A percentile compares a stretch with the other conserved stretches of the same genome.
These are phyloP conservation scores for Drosophila ironensis DNA, from an alignment of 1,140 invertebrate genomes.

Conservation along the genomic window DNA sequence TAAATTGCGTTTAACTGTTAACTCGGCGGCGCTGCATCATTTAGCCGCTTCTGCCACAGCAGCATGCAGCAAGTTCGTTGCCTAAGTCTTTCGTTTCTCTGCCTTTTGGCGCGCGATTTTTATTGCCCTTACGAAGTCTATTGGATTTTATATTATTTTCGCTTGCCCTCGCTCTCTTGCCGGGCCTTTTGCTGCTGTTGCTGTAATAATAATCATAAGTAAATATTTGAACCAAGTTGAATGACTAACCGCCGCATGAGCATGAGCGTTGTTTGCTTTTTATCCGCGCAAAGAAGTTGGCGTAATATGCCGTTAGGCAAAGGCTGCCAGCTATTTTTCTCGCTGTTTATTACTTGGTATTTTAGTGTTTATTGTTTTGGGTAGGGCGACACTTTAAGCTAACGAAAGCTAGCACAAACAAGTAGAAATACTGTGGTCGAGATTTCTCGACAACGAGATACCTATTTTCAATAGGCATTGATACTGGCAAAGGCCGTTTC, in stretches of 20 bases:
- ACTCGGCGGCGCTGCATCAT: constrained; percentile 15
- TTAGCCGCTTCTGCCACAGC: not conserved
- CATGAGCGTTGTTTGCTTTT: not conserved
- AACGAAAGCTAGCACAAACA: constrained; percentile 19
- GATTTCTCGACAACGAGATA: no score
- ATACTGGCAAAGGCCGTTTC: no score
- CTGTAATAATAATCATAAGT: constrained; percentile 42
- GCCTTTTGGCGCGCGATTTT: constrained; percentile 41
- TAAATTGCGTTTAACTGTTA: constrained; percentile 74
- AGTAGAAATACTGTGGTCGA: no score
- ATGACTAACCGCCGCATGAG: constrained; percentile 19
- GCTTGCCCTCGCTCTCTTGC: not conserved
- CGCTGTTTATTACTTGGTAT: constrained; percentile 17
- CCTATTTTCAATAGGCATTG: no score
- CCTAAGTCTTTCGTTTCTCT: constrained; percentile 59
- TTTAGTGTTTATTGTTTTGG: constrained; percentile 35
- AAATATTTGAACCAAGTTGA: constrained; percentile 22
- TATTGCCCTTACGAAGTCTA: constrained; percentile 39
- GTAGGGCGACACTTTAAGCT: constrained; percentile 30
- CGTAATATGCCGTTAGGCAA: constrained; percentile 42
- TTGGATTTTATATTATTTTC: constrained; percentile 33
- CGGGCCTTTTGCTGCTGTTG: constrained; percentile 1
- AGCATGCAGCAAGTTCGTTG: constrained; percentile 62
- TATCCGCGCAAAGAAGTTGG: constrained; percentile 13
- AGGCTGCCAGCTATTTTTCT: constrained; percentile 9